Conservation (phyloP, 2,797 vertebrate genomes). For the Eleutherodactylus coqui region DNA sequence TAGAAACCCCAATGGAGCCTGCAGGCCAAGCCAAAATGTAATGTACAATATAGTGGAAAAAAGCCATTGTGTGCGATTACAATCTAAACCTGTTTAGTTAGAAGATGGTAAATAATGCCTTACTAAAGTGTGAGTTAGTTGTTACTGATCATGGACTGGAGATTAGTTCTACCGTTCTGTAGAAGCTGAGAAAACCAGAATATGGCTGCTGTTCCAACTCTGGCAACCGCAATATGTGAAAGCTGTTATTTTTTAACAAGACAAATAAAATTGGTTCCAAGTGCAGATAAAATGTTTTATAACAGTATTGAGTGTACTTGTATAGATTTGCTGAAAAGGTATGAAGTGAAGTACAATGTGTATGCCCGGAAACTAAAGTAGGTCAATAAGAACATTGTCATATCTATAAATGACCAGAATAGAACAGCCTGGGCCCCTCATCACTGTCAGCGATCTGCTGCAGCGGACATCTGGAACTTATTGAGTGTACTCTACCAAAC, state of each 20-base stretch:
- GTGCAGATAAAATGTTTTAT: constrained; percentile 18
- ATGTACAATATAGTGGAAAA: too few species aligned
- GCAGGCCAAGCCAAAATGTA: too few species aligned
- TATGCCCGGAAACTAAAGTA: constrained; percentile 40
- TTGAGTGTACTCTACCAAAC: constrained; percentile 9
- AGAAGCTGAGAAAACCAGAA: too few species aligned
- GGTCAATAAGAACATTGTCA: constrained; percentile 48
- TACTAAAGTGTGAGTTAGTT: neutral
- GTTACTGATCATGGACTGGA: neutral
- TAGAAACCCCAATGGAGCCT: too few species aligned
- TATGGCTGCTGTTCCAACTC: too few species aligned
- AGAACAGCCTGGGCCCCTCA: constrained; percentile 28
- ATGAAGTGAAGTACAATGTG: constrained; percentile 2
- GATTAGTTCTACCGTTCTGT: neutral
- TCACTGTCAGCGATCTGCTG: constrained; percentile 13
- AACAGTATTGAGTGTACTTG: constrained; percentile 17
- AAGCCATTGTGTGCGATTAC: too few species aligned
- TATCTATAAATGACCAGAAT: constrained; percentile 49
- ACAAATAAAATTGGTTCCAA: constrained; percentile 32
- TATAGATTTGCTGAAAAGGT: constrained; percentile 40
- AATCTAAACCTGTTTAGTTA: too few species aligned
- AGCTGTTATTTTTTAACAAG: constrained; percentile 26
- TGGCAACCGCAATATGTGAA: neutral
- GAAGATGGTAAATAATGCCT: too few species aligned
- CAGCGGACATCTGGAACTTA: constrained; percentile 40